phyloP scores from a whole-genome alignment of 2,113 vertebrate genomes.

The Hemichromis elongatus region DNA sequence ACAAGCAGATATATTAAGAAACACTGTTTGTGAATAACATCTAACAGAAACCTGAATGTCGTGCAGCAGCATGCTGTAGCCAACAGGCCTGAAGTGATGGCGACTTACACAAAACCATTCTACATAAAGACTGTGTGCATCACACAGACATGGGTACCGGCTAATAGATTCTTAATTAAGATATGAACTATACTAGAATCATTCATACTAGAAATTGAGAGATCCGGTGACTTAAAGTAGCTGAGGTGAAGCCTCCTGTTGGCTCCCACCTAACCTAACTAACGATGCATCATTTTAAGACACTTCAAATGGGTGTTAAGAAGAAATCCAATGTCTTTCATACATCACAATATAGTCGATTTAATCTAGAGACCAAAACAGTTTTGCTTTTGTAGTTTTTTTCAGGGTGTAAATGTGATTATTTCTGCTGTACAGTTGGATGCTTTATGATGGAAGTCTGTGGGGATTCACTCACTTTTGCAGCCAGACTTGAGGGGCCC shows the following conservation, averaged over 20 bases:
- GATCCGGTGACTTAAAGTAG: not conserved
- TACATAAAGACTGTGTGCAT: not conserved
- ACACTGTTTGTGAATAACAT: not conserved
- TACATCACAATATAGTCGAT: not conserved
- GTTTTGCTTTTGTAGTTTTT: too few species aligned
- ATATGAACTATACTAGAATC: not conserved
- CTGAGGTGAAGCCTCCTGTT: not conserved
- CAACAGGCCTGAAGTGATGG: not conserved
- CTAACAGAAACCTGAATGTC: not conserved
- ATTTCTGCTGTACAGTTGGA: not conserved
- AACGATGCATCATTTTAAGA: not conserved
- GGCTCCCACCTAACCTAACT: not conserved
- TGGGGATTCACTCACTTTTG: not conserved
- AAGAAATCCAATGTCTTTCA: not conserved
- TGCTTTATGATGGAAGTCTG: not conserved
- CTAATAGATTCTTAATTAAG: not conserved
- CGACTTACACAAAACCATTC: rapidly evolving
- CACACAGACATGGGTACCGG: not conserved
- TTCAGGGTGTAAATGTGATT: not conserved
- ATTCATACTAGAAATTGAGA: not conserved
- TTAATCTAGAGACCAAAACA: not conserved
- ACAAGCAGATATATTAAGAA: not conserved
- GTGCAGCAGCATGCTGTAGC: not conserved
- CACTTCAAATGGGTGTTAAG: not conserved
- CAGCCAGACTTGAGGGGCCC: not conserved